Evolutionary conservation across 2,113 vertebrate species (phyloP).

Genomic region (mouse (Mus musculus)): GRCm39 chr11:10986001-10986500

Average conservation of each 20-base stretch:
- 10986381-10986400: not conserved
- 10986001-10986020: not conserved
- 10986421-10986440: not conserved
- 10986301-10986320: not conserved
- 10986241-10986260: not conserved
- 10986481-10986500: not conserved
- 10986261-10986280: not conserved
- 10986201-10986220: not conserved
- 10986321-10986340: not conserved
- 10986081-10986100: not conserved
- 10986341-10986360: not conserved
- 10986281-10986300: not conserved
- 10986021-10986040: not conserved
- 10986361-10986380: not conserved
- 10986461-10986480: not conserved
- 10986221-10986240: not conserved
- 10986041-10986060: not conserved
- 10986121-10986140: not conserved
- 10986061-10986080: not conserved
- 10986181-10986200: not conserved
- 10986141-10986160: not conserved
- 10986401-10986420: not conserved
- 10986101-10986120: not conserved
- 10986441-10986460: not conserved
- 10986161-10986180: not conserved